phyloP scores from a whole-genome alignment of 1,140 invertebrate species.

The Maniola jurtina region DNA sequence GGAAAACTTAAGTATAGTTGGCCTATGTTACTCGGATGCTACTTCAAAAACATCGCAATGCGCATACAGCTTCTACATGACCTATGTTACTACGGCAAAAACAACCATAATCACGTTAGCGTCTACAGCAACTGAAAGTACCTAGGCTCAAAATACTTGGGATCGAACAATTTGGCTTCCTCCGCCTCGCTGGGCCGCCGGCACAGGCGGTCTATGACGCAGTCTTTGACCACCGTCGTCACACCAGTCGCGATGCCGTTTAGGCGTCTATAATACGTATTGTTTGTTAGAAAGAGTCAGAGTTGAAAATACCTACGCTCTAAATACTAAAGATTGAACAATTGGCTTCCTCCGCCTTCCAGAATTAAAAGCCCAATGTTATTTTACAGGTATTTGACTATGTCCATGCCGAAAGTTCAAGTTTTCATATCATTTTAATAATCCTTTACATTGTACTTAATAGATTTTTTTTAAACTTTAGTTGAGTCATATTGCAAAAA shows the following conservation, averaged over 20 bases:
- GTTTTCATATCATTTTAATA: too few relatives aligned
- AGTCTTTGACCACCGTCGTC: conserved; percentile 83
- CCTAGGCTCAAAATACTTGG: conserved; percentile 83
- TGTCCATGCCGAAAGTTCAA: too few relatives aligned
- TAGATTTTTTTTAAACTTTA: too few relatives aligned
- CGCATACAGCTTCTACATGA: neutral
- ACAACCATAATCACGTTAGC: conserved; percentile 16
- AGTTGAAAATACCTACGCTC: conserved; percentile 29
- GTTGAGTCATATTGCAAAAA: too few relatives aligned
- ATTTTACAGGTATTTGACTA: too few relatives aligned
- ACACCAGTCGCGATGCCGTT: conserved; percentile 86
- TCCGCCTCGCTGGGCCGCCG: conserved; percentile 49
- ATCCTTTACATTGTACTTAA: too few relatives aligned
- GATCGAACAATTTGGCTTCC: conserved; percentile 76
- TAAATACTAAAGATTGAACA: too few relatives aligned
- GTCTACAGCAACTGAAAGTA: conserved; percentile 77
- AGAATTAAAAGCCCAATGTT: too few relatives aligned
- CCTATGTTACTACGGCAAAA: neutral
- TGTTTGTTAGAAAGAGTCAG: neutral
- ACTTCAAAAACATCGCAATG: conserved; percentile 3
- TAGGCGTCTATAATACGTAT: conserved; percentile 78
- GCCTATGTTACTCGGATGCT: too few relatives aligned
- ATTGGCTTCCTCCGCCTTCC: too few relatives aligned
- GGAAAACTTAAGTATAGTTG: too few relatives aligned
- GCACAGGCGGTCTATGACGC: conserved; percentile 81